phyloP scores from a whole-genome alignment of 2,888 invertebrate genomes.

The Patella pellucida region DNA sequence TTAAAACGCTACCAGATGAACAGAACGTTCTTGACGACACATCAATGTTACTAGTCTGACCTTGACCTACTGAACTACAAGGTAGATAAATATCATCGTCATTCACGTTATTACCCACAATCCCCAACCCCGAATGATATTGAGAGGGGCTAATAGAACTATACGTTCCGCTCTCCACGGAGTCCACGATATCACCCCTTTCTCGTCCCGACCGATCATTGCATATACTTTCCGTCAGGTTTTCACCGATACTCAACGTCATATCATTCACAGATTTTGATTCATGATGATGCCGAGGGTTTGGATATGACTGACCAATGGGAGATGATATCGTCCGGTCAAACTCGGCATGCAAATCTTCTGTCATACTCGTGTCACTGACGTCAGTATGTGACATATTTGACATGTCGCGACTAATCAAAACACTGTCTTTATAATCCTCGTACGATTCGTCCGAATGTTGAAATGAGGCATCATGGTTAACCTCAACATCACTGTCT shows the following conservation, averaged over 20 bases:
- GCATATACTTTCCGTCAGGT: conserved; percentile 4
- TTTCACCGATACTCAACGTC: not conserved
- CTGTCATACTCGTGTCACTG: not conserved
- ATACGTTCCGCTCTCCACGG: not conserved
- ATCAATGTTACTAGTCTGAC: not conserved
- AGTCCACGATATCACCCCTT: not conserved
- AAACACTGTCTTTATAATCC: conserved; percentile 8
- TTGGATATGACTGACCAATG: not conserved
- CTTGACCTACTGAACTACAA: not conserved
- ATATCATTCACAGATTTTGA: not conserved
- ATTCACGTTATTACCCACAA: not conserved
- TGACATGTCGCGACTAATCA: conserved; percentile 1
- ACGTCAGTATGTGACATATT: conserved; percentile 7
- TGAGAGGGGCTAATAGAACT: not conserved
- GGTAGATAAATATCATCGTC: not conserved
- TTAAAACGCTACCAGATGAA: not conserved
- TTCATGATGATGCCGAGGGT: not conserved
- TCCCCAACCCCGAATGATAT: not conserved
- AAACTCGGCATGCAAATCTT: not conserved
- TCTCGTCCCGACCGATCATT: not conserved
- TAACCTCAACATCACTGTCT: not conserved
- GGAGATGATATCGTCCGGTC: not conserved
- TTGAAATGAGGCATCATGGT: not conserved
- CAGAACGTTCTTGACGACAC: not conserved
- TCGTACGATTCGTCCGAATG: conserved; percentile 6